A percentile compares a stretch with the other conserved stretches of the same genome.
Conservation (phyloP, 1,140 invertebrate species). For the Tenebrio molitor region DNA sequence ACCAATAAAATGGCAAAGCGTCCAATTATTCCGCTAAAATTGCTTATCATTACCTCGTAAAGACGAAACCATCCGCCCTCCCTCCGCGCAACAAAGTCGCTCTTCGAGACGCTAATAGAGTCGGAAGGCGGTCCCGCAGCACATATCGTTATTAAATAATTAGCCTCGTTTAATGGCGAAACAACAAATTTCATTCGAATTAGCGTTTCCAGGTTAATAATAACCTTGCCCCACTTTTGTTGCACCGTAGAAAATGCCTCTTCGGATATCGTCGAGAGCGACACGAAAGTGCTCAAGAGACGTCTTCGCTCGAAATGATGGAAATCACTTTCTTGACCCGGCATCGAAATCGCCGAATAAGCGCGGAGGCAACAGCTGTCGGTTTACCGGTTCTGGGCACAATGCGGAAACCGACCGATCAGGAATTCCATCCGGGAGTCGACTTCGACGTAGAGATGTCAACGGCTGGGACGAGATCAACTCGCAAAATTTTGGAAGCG, state of each 20-base stretch:
- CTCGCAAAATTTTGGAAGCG: not conserved
- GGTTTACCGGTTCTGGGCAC: constrained; percentile 13
- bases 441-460: not conserved
- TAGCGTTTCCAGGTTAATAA: constrained; percentile 37
- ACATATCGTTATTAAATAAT: constrained; percentile 35
- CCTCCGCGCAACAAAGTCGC: constrained; percentile 6
- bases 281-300: constrained; percentile 1
- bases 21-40: constrained; percentile 1
- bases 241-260: constrained; percentile 7
- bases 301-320: not conserved
- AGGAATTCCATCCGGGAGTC: not conserved
- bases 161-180: constrained; percentile 34
- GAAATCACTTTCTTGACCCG: constrained; percentile 23
- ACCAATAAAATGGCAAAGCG: not conserved
- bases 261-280: not conserved
- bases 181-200: constrained; percentile 37
- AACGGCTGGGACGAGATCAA: not conserved
- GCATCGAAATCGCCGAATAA: constrained; percentile 1
- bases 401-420: constrained; percentile 11
- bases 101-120: not conserved
- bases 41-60: constrained; percentile 8
- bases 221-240: constrained; percentile 19
- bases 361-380: not conserved
- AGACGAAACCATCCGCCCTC: not conserved
- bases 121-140: not conserved